Base-by-base conservation (phyloP, 2,797 vertebrate species). In the Echeneis naucrates region DNA sequence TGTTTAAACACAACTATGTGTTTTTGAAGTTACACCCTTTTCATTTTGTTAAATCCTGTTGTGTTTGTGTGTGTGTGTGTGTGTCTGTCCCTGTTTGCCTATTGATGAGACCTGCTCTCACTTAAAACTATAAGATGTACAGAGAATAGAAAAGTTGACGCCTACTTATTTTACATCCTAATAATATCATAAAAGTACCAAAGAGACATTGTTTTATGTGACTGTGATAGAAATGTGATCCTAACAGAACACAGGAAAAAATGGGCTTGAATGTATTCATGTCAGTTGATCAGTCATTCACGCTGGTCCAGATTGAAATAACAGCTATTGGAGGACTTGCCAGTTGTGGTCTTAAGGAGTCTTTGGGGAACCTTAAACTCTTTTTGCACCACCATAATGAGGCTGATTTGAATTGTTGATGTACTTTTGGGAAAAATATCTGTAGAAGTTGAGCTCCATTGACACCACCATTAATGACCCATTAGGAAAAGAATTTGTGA, bases 1-100 rank as follows among this genome's bases (percentile, higher is more conserved):
- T 63, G 51, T 47, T 61, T 60, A 78, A 83, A 69, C 52, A 60
- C 57, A 69, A 78, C 47, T 44, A 54, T 30, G 16, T 30, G 51
- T 72, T 82, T 60, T 63, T 63, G 45, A 45, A 72, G 48, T 26
- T 66, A 42, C 64, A 52, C 32, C 53, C 32, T 63, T 24, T 37
- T 61, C 63, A 45, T 53, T 48, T 70, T 63, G 32, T 30, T 70
- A 64, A 26, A 73, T 23, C 42, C 42, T 40, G 21, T 64, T 27
- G 24, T 42, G 38, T 45, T 40, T 35, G n/a, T 57, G n/a, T 51
- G 40, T 42, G 40, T 17, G 16, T 42, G 13, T 40, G 13, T 40
- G 13, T 40, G 30, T 30, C 30, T 6, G 6, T 30, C 30, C 30
- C 8, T 50, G 16, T 58, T 13, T 13, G 23, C 19, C 11, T 16